Conservation (phyloP, 1,140 invertebrate genomes). For the Lepidurus apus region DNA sequence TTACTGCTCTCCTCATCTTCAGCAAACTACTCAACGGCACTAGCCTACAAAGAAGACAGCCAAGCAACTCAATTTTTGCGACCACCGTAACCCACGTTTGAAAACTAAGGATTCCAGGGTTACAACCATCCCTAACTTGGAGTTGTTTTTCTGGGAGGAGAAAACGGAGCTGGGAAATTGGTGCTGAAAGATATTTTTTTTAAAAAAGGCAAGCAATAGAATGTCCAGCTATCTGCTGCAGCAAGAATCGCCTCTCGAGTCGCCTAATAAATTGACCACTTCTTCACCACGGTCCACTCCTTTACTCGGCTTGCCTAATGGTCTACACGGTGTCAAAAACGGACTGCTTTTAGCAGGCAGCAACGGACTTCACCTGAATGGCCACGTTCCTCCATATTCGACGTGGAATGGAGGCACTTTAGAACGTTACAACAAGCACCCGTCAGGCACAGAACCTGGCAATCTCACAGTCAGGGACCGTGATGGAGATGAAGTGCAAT, state of each 20-base stretch:
- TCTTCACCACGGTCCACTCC: constrained; percentile 31
- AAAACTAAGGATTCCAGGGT: background rate
- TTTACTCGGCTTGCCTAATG: constrained; percentile 25
- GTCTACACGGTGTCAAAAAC: constrained; percentile 2
- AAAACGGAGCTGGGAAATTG: background rate
- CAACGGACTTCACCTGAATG: constrained; percentile 4
- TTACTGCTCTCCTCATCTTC: background rate
- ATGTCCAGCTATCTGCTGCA: background rate
- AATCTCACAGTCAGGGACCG: constrained; percentile 16
- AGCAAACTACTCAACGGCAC: background rate
- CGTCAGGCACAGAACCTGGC: constrained; percentile 17
- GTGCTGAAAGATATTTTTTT: background rate
- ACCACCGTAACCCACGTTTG: background rate
- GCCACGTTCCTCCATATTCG: constrained; percentile 4
- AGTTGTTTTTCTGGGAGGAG: background rate
- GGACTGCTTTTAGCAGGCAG: constrained; percentile 6
- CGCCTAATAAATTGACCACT: constrained; percentile 4
- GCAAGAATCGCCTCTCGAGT: constrained; percentile 13
- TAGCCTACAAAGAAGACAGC: background rate
- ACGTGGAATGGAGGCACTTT: constrained; percentile 18
- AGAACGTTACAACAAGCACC: constrained; percentile 8
- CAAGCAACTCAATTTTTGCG: constrained; percentile 13
- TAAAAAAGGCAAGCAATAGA: background rate
- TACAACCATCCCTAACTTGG: background rate
- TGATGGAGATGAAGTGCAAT: constrained; percentile 21